Base-by-base conservation (phyloP, 2,113 vertebrate species). In the Chaetodon trifascialis region DNA sequence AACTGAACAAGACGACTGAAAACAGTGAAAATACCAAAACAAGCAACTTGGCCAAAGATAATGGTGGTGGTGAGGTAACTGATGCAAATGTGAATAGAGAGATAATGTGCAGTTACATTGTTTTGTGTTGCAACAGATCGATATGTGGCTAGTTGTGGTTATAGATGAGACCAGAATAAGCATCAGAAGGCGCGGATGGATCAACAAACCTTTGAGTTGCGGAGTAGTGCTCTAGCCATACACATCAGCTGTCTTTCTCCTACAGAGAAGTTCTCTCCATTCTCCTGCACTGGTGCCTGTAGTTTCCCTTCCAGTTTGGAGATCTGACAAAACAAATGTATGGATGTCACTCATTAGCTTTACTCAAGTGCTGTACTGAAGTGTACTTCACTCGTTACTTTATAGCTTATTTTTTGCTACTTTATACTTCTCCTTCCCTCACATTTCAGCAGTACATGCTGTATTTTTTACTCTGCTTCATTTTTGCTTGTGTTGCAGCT, bases 201-300 rank as follows among this genome's bases (percentile, higher is more conserved):
- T 12, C 14, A 1, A 54, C 34, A 56, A 21, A 96, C 95, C 94
- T 96, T 95, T 62, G 96, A 96, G 91, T 97, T 95, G 55, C 91
- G 93, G 54, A 97, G 96, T 5, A 95, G 88, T 0, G 95, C 95
- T 92, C 95, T 90, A 46, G 96, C 96, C 96, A 96, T 95, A 72
- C 96, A 97, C 47, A 96, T 93, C 36, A 96, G 92, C 84, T 97
- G 96, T 56, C 91, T 89, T 89, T 96, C 93, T 56, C 94, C 96
- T 0, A 96, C 96, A 23, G 97, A 97, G 92, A 97, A 97, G 86
- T 96, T 97, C 75, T 96, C 95, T 68, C 95, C 95, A 47, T 96
- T 97, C 90, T 96, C 95, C 83, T 82, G 75, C 9, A 97, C 95
- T 38, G 77, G 69, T 23, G 95, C 91, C 46, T 95, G 69, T 30